phyloP scores from a whole-genome alignment of 2,888 invertebrate genomes.

The Tetranychus piercei region DNA sequence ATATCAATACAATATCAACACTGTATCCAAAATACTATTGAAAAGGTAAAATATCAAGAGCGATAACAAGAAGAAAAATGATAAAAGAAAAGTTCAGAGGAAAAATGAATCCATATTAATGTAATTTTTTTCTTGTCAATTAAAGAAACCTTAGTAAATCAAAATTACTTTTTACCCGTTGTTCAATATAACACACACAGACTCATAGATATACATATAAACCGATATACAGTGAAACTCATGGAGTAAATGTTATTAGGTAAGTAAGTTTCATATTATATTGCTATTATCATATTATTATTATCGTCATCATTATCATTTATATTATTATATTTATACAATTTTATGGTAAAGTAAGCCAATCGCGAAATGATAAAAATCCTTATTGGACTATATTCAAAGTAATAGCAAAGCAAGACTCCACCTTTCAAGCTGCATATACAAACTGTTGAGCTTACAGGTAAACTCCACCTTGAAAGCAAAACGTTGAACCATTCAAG shows the following conservation, averaged over 20 bases:
- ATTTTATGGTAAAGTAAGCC: background rate
- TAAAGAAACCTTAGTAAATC: background rate
- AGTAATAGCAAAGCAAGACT: background rate
- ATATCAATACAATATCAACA: too few species aligned
- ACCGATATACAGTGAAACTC: background rate
- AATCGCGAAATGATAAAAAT: background rate
- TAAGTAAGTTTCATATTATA: background rate
- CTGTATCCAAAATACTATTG: too few species aligned
- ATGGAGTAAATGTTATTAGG: background rate
- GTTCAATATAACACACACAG: too few species aligned
- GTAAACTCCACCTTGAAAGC: background rate
- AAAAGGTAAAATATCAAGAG: too few species aligned
- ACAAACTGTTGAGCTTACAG: background rate
- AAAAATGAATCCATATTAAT: background rate
- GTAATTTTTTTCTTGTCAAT: background rate
- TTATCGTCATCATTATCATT: too few species aligned
- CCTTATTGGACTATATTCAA: background rate
- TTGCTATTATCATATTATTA: too few species aligned
- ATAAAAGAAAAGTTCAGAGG: background rate
- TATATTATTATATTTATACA: too few species aligned
- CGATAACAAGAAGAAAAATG: background rate
- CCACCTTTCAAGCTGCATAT: background rate
- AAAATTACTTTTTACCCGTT: background rate
- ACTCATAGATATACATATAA: too few species aligned
- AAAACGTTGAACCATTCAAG: background rate